These are phyloP conservation scores for Corythornis vintsioides DNA, from an alignment of 2,113 vertebrate genomes.

Conservation along the genomic window DNA sequence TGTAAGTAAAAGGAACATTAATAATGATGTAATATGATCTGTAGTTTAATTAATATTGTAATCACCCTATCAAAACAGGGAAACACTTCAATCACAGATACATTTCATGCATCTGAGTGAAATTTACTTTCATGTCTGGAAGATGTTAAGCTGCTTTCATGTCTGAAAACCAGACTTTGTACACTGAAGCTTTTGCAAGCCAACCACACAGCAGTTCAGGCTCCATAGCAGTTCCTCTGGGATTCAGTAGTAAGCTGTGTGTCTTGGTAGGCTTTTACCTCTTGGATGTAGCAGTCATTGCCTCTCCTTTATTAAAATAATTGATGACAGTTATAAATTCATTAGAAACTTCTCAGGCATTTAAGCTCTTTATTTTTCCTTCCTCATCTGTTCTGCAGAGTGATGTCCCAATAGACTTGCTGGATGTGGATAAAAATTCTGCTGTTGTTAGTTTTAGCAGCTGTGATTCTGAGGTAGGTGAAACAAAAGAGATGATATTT, in stretches of 20 bases:
- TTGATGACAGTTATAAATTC: background rate
- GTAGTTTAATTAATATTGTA: background rate
- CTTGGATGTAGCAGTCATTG: background rate
- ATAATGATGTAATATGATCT: background rate
- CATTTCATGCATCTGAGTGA: background rate
- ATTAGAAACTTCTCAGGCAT: background rate
- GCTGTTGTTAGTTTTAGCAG: constrained; percentile 97
- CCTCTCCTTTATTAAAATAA: background rate
- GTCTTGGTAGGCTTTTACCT: background rate
- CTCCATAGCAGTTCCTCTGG: background rate
- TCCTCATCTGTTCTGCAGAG: constrained; percentile 77
- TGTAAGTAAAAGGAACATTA: background rate
- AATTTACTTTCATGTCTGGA: background rate
- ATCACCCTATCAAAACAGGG: background rate
- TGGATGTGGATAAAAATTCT: constrained; percentile 98
- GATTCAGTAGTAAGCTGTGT: background rate
- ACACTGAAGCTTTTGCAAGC: background rate
- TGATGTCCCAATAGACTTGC: constrained; percentile 93
- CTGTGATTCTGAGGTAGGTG: constrained; percentile 93
- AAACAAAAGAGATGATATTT: background rate
- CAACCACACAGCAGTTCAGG: background rate
- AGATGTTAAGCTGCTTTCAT: background rate
- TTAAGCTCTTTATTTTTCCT: background rate
- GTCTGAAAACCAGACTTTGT: background rate
- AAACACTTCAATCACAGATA: background rate